These are phyloP conservation scores for Uloborus diversus DNA, from an alignment of 1,140 invertebrate species.

Conservation along the genomic window DNA sequence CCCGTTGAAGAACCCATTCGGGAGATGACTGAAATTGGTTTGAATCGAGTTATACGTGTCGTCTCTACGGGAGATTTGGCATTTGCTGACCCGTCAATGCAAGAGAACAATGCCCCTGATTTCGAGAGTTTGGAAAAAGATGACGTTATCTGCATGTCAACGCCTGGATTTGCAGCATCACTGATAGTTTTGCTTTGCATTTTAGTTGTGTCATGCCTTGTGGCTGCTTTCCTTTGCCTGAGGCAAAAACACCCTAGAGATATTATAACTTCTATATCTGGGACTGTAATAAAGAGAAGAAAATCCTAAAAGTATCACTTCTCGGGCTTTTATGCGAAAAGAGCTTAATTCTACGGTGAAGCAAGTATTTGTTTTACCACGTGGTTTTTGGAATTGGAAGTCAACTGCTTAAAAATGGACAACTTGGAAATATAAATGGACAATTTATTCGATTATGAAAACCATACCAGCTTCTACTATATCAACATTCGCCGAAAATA, in stretches of 20 bases:
- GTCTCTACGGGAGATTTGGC: slow-evolving; percentile 62
- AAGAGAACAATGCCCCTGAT: background rate
- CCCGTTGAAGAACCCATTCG: background rate
- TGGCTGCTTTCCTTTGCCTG: slow-evolving; percentile 77
- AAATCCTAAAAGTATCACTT: no score
- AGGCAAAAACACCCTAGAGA: slow-evolving; percentile 52
- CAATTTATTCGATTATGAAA: no score
- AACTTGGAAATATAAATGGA: no score
- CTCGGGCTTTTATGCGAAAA: no score
- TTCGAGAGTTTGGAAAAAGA: slow-evolving; percentile 36
- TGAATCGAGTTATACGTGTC: slow-evolving; percentile 70
- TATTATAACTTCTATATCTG: slow-evolving; percentile 44
- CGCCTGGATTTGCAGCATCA: slow-evolving; percentile 86
- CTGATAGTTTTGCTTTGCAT: slow-evolving; percentile 81
- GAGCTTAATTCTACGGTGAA: no score
- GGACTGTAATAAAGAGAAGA: slow-evolving; percentile 40
- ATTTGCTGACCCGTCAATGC: slow-evolving; percentile 10
- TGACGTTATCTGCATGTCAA: slow-evolving; percentile 91
- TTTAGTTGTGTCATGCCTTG: slow-evolving; percentile 80
- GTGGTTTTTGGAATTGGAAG: no score
- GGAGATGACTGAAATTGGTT: slow-evolving; percentile 60
- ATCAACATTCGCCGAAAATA: no score
- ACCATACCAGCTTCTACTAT: no score
- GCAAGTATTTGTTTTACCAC: no score
- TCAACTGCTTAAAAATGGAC: no score